A percentile compares a stretch with the other conserved stretches of the same genome.
Conservation (phyloP, 2,797 vertebrate genomes). For the Sus cebifrons region DNA sequence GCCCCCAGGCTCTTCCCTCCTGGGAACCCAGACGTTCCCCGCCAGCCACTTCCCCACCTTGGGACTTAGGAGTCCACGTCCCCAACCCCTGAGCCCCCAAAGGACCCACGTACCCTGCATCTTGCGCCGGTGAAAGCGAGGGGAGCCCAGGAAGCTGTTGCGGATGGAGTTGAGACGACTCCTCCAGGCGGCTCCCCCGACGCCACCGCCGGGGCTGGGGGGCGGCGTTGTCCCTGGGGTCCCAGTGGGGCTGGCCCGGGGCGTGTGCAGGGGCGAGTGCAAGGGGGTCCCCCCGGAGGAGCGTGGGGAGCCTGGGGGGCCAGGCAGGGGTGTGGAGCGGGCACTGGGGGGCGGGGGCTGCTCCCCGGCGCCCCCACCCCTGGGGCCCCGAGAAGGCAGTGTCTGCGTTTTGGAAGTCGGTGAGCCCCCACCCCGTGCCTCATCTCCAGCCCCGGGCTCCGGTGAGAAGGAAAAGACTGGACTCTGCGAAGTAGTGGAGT, state of each 20-base stretch:
- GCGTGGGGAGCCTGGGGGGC: conserved; percentile 92
- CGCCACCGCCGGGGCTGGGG: conserved; percentile 93
- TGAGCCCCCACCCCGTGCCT: conserved; percentile 87
- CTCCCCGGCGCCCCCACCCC: conserved; percentile 94
- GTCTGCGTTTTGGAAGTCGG: conserved; percentile 95
- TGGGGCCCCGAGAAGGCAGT: conserved; percentile 93
- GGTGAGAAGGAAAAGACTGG: conserved; percentile 91
- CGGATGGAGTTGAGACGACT: conserved; percentile 97
- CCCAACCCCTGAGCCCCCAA: neutral
- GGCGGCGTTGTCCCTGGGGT: conserved; percentile 94
- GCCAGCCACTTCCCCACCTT: neutral
- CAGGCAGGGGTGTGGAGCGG: conserved; percentile 93
- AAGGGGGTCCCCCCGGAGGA: conserved; percentile 94
- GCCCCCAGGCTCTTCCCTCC: too few species aligned
- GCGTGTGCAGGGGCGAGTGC: conserved; percentile 97
- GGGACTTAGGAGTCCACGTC: neutral
- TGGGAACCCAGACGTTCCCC: neutral
- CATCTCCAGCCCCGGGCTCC: conserved; percentile 90
- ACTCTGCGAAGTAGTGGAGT: conserved; percentile 85
- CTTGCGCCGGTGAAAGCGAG: conserved; percentile 97
- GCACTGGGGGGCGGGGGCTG: conserved; percentile 91
- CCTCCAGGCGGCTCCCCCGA: conserved; percentile 96
- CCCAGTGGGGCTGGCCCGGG: conserved; percentile 91
- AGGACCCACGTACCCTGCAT: conserved; percentile 91
- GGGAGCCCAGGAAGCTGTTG: conserved; percentile 97